Evolutionary conservation across 2,888 invertebrate species (phyloP), one percentile per base, ranked within the genome.

Genomic region (Syrista parreyssii): DNA sequence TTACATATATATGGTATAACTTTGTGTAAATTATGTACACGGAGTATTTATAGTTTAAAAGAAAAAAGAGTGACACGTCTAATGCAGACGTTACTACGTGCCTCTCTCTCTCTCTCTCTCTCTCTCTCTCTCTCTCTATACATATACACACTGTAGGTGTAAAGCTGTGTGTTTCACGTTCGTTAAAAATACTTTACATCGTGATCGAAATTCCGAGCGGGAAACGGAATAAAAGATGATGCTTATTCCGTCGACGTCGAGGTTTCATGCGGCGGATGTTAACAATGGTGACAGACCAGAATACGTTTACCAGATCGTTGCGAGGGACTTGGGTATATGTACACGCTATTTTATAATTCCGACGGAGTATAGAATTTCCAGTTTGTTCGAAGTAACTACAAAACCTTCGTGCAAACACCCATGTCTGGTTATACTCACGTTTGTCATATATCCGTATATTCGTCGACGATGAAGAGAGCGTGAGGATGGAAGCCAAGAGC

Each of bases 271-370:
- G 55, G 55, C 55, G 55, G 55, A 55, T 55, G 55, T 55, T 55
- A 55, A 55, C 55, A 55, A 55, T 55, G 55, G 55, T 23, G 55
- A 55, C 55, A 55, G 55, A 55, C 55, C 55, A 55, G 55, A 55
- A 55, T 23, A 55, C 55, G 55, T 55, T 55, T 23, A 23, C 55
- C 55, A 55, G 55, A 23, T 55, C 55, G 55, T 55, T 55, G 2
- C 55, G 55, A 55, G 55, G 23, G 23, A 55, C 55, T 55, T 55
- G 55, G 55, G 23, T 23, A 76, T 23, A 73, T 15, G 55, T 31
- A 36, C 69, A 68, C 68, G 31, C 40, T 73, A 68, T 72, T 78
- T 78, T 73, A 78, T 80, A 80, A 79, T 82, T 82, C 81, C 79
- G 79, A 80, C 72, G 79, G 36, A 75, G 72, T 78, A 75, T 68